phyloP scores from a whole-genome alignment of 2,888 invertebrate species.

The Epicampocera succincta region DNA sequence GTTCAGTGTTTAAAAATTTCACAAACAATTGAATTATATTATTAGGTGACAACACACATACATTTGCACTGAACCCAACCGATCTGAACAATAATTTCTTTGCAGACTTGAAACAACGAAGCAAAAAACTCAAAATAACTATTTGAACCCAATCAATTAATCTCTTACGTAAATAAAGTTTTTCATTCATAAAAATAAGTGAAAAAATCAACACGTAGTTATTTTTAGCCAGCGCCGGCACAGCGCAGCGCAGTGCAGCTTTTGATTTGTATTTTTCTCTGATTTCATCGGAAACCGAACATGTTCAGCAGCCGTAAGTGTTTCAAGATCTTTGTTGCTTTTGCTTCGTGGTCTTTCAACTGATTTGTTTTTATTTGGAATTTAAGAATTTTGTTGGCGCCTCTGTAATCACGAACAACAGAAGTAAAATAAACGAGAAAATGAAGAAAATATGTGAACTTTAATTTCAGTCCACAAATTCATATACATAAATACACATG shows the following conservation, averaged over 20 bases:
- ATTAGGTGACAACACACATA: no score
- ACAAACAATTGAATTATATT: no score
- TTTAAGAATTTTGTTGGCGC: conserved; percentile 62
- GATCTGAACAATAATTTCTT: no score
- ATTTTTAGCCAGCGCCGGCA: neutral
- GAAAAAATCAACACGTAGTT: neutral
- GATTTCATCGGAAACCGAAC: conserved; percentile 14
- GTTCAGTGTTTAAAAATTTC: no score
- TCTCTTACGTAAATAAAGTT: neutral
- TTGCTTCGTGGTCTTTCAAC: conserved; percentile 12
- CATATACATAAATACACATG: conserved; percentile 4
- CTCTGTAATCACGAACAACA: conserved; percentile 48
- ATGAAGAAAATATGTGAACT: conserved; percentile 29
- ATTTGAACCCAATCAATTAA: neutral
- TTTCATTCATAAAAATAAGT: conserved; percentile 1
- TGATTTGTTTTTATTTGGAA: conserved; percentile 35
- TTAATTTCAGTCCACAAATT: conserved; percentile 3
- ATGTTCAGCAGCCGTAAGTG: conserved; percentile 44
- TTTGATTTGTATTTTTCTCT: neutral
- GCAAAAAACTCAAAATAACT: neutral
- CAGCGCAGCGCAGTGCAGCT: neutral
- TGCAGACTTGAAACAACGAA: no score
- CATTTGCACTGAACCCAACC: no score
- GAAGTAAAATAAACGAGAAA: conserved; percentile 32
- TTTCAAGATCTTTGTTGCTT: conserved; percentile 24